phyloP scores from a whole-genome alignment of 2,113 vertebrate genomes.

The Hippolais icterina region DNA sequence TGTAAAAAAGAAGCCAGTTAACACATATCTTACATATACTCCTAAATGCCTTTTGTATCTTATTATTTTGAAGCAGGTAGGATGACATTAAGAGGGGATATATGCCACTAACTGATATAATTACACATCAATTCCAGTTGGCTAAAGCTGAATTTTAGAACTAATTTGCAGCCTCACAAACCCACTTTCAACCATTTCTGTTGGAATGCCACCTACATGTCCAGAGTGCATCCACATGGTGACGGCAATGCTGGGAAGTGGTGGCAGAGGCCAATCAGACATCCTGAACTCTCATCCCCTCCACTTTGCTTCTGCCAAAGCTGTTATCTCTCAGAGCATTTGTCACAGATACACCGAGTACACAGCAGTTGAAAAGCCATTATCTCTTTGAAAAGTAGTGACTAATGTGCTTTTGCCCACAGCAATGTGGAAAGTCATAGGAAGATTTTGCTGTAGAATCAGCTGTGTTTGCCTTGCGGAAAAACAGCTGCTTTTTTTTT shows the following conservation, averaged over 20 bases:
- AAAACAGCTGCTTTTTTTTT: background rate
- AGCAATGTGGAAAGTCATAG: background rate
- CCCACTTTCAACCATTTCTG: background rate
- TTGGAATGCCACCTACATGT: background rate
- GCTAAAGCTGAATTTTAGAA: background rate
- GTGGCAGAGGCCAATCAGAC: background rate
- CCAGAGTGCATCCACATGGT: fast-evolving
- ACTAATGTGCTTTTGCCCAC: background rate
- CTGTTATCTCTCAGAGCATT: background rate
- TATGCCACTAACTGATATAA: background rate
- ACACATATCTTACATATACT: background rate
- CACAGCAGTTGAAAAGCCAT: background rate
- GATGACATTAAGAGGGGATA: background rate
- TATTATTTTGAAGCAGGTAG: background rate
- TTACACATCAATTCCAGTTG: background rate
- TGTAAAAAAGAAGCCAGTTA: background rate
- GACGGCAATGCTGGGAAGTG: background rate
- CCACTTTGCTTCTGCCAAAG: background rate
- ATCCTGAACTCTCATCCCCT: background rate
- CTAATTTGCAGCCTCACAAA: background rate
- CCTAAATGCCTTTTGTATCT: background rate
- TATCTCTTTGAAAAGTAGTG: background rate
- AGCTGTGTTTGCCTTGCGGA: background rate
- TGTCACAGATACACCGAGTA: background rate
- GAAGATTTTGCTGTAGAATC: background rate